Base-by-base conservation (phyloP, 2,797 vertebrate species). In the Coracias cyanogaster region DNA sequence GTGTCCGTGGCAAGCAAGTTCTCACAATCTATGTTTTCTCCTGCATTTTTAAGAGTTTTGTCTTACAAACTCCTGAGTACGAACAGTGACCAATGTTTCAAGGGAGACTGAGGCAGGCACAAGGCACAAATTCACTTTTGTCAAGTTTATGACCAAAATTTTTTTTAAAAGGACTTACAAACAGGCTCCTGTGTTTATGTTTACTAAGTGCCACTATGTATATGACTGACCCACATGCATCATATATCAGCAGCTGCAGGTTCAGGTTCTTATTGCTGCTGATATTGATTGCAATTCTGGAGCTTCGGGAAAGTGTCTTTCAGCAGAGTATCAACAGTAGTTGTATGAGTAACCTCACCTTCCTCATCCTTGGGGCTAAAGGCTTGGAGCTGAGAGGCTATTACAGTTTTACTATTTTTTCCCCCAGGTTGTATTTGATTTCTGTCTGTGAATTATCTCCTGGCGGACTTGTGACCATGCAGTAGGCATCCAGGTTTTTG, bases 221-320 rank as follows among this genome's bases (percentile, higher is more conserved):
- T 41, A 20, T 89, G 83, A 71, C 33, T 86, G 37, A 79, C 48
- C 37, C 0, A 0, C 58, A 33, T 21, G 20, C 4, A 1, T 35
- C 57, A 71, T 57, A 37, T 7, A 60, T 24, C 21, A 86, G 19
- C 39, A 69, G 74, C 57, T 81, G 28, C 24, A 71, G 1, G 67
- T 46, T 65, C 26, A 35, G 16, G 29, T 33, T 79, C 85, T 94
- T 81, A 81, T 82, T 78, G 52, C 37, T 95, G 37, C n/a, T 72
- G 58, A 26, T 69, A 49, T 2, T 74, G 69, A 54, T 31, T 55
- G 70, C 33, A 90, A n/a, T 57, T 87, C 60, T 73, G 33, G 35
- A 80, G 43, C 37, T 82, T 90, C 70, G 71, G 66, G 58, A 88
- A 79, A 74, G 22, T 0, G 0, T 14, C 41, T 83, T 91, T 69